Evolutionary conservation across 2,888 invertebrate genomes (phyloP).

Genomic region (Acleris literana): DNA sequence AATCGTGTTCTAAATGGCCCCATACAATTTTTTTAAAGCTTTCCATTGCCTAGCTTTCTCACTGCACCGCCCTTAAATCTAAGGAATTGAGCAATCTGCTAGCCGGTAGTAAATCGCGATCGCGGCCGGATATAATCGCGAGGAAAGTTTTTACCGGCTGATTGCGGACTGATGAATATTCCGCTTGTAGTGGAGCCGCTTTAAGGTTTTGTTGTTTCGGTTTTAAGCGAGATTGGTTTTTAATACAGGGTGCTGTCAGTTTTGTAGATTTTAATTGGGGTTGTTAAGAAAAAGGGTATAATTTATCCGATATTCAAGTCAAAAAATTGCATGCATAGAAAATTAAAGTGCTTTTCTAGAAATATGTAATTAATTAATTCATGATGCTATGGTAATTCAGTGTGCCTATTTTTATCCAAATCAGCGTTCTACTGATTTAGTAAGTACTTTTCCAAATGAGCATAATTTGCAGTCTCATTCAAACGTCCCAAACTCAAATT

Average conservation of each 20-base stretch:
- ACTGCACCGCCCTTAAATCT: slow-evolving; percentile 37
- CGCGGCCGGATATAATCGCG: slow-evolving; percentile 49
- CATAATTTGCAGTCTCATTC: too few relatives aligned
- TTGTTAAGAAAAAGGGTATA: too few relatives aligned
- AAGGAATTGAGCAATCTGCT: slow-evolving; percentile 60
- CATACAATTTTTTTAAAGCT: not conserved
- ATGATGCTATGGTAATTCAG: too few relatives aligned
- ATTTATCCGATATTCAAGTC: too few relatives aligned
- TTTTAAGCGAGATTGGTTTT: slow-evolving; percentile 7
- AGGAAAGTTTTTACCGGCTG: slow-evolving; percentile 39
- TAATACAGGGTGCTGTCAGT: not conserved
- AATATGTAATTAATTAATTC: too few relatives aligned
- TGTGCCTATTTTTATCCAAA: too few relatives aligned
- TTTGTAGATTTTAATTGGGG: not conserved
- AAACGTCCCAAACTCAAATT: too few relatives aligned
- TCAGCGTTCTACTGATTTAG: too few relatives aligned
- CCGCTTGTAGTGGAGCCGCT: slow-evolving; percentile 14
- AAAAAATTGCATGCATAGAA: too few relatives aligned
- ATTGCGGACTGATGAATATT: slow-evolving; percentile 36
- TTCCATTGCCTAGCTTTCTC: slow-evolving; percentile 11
- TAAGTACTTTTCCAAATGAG: too few relatives aligned
- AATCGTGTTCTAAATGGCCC: too few relatives aligned
- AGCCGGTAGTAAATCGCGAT: slow-evolving; percentile 55
- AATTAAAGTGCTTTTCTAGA: too few relatives aligned
- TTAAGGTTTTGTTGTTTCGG: slow-evolving; percentile 16